These are phyloP conservation scores for Neolamprologus variostigma DNA, from an alignment of 2,113 vertebrate genomes.

Conservation along the genomic window DNA sequence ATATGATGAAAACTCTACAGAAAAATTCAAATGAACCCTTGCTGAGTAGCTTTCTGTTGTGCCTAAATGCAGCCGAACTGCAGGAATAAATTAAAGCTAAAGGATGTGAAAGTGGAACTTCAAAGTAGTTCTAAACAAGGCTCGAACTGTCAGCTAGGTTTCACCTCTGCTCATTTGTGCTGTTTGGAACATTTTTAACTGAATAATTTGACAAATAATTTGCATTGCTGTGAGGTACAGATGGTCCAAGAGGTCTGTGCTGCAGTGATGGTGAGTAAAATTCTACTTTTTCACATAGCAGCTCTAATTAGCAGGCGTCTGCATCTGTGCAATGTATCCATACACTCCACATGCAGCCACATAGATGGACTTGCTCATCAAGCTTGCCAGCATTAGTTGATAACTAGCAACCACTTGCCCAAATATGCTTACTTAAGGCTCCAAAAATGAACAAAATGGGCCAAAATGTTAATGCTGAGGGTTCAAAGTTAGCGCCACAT, in stretches of 20 bases:
- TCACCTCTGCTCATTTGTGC: background rate
- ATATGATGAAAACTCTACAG: background rate
- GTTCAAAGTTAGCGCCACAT: background rate
- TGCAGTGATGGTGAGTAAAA: background rate
- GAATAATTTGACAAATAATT: background rate
- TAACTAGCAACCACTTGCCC: background rate
- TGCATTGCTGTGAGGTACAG: background rate
- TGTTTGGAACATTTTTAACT: background rate
- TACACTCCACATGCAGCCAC: background rate
- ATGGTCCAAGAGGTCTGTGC: background rate
- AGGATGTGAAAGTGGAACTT: background rate
- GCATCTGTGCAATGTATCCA: background rate
- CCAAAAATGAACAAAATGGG: background rate
- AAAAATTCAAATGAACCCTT: background rate
- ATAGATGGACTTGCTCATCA: background rate
- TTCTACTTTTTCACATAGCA: background rate
- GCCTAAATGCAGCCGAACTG: rapidly evolving
- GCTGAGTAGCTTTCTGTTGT: background rate
- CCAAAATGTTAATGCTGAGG: background rate
- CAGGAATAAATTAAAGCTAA: background rate
- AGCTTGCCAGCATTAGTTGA: background rate
- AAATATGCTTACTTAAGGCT: background rate
- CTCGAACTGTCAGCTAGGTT: background rate
- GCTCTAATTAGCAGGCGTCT: background rate
- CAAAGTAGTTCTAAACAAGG: background rate